A percentile compares a stretch with the other conserved stretches of the same genome.
Evolutionary conservation across 2,888 invertebrate species (phyloP).

Genomic region (Perizoma flavofasciatum): DNA sequence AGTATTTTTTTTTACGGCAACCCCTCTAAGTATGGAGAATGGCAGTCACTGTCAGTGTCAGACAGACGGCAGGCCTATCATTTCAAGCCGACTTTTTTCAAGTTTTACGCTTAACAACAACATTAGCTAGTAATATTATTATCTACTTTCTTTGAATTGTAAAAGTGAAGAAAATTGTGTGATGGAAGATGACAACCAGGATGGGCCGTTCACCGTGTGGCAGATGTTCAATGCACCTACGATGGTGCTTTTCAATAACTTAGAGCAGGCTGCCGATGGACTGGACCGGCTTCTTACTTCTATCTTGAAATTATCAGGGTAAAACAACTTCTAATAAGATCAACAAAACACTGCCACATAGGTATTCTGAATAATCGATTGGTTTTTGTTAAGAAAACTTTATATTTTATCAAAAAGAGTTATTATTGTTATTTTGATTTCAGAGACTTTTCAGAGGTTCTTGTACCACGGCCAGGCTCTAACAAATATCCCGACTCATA

Average conservation of each 20-base stretch:
- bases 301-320: constrained; percentile 84
- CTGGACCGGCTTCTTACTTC: constrained; percentile 83
- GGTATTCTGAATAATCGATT: no score
- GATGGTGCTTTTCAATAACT: constrained; percentile 82
- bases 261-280: constrained; percentile 80
- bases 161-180: background rate
- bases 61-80: no score
- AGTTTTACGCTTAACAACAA: no score
- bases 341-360: no score
- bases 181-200: constrained; percentile 75
- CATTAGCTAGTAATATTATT: no score
- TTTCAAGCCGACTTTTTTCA: no score
- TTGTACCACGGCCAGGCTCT: constrained; percentile 76
- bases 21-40: no score
- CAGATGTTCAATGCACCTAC: constrained; percentile 86
- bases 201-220: constrained; percentile 83
- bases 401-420: no score
- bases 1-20: no score
- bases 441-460: constrained; percentile 81
- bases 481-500: constrained; percentile 70
- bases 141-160: no score
- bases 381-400: no score
- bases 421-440: constrained; percentile 31
- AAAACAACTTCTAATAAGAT: constrained; percentile 29
- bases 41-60: no score